A percentile compares a stretch with the other conserved stretches of the same genome.
Evolutionary conservation across 2,797 vertebrate genomes (phyloP).

Genomic region (Anguilla anguilla): DNA sequence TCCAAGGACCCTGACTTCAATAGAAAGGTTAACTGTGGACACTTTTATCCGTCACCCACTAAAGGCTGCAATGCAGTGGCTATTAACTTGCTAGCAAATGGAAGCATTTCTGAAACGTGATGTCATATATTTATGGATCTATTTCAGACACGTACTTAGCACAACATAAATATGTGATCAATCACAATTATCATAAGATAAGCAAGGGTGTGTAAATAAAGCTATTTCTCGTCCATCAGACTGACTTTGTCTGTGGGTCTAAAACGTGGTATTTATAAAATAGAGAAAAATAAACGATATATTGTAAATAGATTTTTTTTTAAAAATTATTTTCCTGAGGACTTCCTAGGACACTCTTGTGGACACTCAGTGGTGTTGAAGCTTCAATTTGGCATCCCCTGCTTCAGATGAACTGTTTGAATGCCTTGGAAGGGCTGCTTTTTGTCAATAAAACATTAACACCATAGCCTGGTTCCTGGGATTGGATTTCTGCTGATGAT

Average conservation of each 20-base stretch:
- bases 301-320: not conserved
- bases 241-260: not conserved
- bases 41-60: not conserved
- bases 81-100: not conserved
- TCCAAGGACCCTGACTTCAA: not conserved
- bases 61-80: not conserved
- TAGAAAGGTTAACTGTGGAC: not conserved
- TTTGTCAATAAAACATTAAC: not conserved
- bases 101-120: not conserved
- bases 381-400: not conserved
- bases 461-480: not conserved
- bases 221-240: not conserved
- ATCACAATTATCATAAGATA: not conserved
- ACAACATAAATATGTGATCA: not conserved
- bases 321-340: not conserved
- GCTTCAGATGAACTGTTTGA: not conserved
- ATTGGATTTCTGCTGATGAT: not conserved
- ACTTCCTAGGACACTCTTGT: not conserved
- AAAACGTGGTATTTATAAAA: not conserved
- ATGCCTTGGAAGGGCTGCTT: not conserved
- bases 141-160: not conserved
- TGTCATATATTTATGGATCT: not conserved
- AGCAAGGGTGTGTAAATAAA: not conserved
- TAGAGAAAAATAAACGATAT: not conserved
- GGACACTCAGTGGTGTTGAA: not conserved